Conservation (phyloP, 2,113 vertebrate genomes). For the Athene cunicularia region DNA sequence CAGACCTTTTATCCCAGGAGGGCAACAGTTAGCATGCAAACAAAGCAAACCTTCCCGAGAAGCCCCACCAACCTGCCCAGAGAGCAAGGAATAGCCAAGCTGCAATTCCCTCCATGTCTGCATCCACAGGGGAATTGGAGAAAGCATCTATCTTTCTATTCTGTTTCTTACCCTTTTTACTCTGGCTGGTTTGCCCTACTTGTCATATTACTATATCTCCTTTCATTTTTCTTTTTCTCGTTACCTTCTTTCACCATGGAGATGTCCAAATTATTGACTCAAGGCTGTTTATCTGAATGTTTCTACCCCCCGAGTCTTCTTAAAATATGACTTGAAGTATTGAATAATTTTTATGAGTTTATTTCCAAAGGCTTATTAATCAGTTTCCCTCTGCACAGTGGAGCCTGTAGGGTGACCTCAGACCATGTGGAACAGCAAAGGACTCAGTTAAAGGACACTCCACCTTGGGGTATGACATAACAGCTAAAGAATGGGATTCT, state of each 20-base stretch:
- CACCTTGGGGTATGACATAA: not conserved
- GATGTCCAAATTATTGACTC: not conserved
- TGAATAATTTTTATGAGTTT: not conserved
- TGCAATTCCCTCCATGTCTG: not conserved
- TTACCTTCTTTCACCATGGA: not conserved
- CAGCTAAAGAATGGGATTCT: not conserved
- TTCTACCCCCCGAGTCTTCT: not conserved
- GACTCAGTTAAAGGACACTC: not conserved
- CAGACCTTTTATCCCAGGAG: not conserved
- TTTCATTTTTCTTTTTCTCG: not conserved
- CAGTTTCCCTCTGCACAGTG: not conserved
- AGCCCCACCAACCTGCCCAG: not conserved
- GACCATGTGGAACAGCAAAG: not conserved
- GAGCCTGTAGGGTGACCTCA: not conserved
- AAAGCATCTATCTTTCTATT: not conserved
- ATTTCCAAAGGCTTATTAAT: not conserved
- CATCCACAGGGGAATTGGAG: not conserved
- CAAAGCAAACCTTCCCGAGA: not conserved
- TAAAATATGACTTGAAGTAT: not conserved
- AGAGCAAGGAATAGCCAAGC: not conserved
- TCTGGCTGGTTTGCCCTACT: not conserved
- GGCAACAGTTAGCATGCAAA: not conserved
- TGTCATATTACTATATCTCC: not conserved
- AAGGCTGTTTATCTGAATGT: not conserved
- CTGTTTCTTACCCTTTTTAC: not conserved